Evolutionary conservation across 2,113 vertebrate species (phyloP).

Genomic region (Polypterus senegalus): DNA sequence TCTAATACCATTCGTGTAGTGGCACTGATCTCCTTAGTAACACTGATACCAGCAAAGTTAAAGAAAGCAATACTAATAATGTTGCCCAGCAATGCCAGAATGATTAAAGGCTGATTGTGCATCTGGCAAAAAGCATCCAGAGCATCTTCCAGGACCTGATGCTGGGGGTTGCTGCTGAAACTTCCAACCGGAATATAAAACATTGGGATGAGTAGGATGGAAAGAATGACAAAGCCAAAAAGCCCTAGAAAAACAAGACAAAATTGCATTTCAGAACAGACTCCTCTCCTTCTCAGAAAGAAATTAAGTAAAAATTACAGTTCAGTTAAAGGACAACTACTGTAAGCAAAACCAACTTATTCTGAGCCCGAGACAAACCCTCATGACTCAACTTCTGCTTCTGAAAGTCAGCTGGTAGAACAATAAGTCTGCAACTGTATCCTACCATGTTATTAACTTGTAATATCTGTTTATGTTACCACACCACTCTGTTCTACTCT

Average conservation of each 20-base stretch:
- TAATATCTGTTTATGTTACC: too few relatives aligned
- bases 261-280: too few relatives aligned
- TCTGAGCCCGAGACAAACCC: too few relatives aligned
- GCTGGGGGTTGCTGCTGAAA: slow-evolving; percentile 55
- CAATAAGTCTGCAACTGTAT: too few relatives aligned
- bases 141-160: slow-evolving; percentile 59
- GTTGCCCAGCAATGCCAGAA: slow-evolving; percentile 73
- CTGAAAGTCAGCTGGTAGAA: too few relatives aligned
- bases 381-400: too few relatives aligned
- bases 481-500: too few relatives aligned
- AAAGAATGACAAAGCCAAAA: slow-evolving; percentile 76
- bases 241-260: slow-evolving; percentile 49
- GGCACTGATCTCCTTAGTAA: slow-evolving; percentile 90
- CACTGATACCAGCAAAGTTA: slow-evolving; percentile 88
- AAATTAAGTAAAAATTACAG: too few relatives aligned
- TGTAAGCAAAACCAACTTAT: too few relatives aligned
- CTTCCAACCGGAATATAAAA: slow-evolving; percentile 65
- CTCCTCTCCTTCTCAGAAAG: too few relatives aligned
- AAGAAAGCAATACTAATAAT: slow-evolving; percentile 90
- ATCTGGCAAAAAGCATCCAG: slow-evolving; percentile 87
- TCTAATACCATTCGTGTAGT: slow-evolving; percentile 94
- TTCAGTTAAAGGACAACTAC: too few relatives aligned
- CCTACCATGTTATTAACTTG: too few relatives aligned
- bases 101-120: slow-evolving; percentile 59
- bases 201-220: slow-evolving; percentile 77